Evolutionary conservation across 1,140 invertebrate species (phyloP).

Genomic region (Camponotus pennsylvanicus): DNA sequence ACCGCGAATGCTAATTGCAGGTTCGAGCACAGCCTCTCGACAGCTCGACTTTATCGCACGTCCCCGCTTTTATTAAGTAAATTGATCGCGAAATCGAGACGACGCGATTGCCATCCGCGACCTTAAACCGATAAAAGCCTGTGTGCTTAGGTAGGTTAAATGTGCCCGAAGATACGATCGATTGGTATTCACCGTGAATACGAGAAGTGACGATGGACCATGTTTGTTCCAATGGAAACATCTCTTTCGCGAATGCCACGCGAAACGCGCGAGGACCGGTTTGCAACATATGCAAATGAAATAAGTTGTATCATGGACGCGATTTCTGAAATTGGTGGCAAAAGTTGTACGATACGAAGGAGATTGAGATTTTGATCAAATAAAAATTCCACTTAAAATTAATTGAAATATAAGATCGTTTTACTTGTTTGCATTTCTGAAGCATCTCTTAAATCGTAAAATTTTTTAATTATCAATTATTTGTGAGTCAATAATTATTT

Average conservation of each 20-base stretch:
- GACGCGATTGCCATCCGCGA: background rate
- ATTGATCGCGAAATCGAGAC: conserved; percentile 59
- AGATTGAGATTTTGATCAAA: background rate
- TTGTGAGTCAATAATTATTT: background rate
- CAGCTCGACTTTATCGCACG: conserved; percentile 47
- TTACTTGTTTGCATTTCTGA: background rate
- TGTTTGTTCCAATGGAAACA: conserved; percentile 31
- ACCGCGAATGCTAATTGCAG: conserved; percentile 52
- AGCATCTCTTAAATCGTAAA: background rate
- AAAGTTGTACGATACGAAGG: background rate
- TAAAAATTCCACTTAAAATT: conserved; percentile 37
- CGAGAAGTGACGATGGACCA: conserved; percentile 18
- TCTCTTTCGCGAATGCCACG: conserved; percentile 58
- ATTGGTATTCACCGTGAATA: conserved; percentile 15
- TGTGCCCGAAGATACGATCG: conserved; percentile 39
- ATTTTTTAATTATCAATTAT: background rate
- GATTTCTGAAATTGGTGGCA: conserved; percentile 13
- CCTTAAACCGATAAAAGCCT: conserved; percentile 1
- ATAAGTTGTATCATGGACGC: background rate
- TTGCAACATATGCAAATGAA: background rate
- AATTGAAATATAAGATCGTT: conserved; percentile 8
- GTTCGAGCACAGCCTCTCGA: conserved; percentile 32
- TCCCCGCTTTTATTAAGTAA: conserved; percentile 41
- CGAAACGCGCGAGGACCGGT: conserved; percentile 6
- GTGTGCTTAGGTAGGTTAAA: conserved; percentile 10